phyloP scores from a whole-genome alignment of 2,888 invertebrate genomes.

The Neoascia interrupta region DNA sequence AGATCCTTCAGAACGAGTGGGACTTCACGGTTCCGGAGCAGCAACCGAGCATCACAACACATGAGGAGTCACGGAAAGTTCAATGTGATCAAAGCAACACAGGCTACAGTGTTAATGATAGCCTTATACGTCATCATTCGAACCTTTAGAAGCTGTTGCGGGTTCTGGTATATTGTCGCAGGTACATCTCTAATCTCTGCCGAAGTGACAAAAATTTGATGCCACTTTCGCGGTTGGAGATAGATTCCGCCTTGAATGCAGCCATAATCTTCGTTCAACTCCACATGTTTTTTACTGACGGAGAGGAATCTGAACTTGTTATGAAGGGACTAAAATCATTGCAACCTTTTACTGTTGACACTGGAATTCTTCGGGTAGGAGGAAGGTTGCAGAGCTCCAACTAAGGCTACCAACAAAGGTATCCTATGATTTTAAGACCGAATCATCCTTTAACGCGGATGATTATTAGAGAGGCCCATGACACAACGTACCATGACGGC shows the following conservation, averaged over 20 bases:
- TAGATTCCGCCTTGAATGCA: not conserved
- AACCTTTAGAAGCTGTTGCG: not conserved
- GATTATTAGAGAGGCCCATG: not conserved
- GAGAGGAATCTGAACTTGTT: not conserved
- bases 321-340: not conserved
- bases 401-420: not conserved
- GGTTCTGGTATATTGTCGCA: not conserved
- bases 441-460: not conserved
- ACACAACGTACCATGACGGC: not conserved
- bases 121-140: too few relatives aligned
- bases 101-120: not conserved
- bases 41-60: not conserved
- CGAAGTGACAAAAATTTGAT: not conserved
- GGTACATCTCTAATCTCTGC: not conserved
- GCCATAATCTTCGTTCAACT: not conserved
- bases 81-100: not conserved
- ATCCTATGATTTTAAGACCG: not conserved
- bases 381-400: not conserved
- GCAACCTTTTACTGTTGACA: not conserved
- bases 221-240: not conserved
- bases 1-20: not conserved
- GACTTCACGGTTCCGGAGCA: not conserved
- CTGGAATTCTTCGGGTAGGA: not conserved
- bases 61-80: not conserved
- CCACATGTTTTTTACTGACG: not conserved